These are phyloP conservation scores for Agriopis marginaria DNA, from an alignment of 2,888 invertebrate species.

Conservation along the genomic window DNA sequence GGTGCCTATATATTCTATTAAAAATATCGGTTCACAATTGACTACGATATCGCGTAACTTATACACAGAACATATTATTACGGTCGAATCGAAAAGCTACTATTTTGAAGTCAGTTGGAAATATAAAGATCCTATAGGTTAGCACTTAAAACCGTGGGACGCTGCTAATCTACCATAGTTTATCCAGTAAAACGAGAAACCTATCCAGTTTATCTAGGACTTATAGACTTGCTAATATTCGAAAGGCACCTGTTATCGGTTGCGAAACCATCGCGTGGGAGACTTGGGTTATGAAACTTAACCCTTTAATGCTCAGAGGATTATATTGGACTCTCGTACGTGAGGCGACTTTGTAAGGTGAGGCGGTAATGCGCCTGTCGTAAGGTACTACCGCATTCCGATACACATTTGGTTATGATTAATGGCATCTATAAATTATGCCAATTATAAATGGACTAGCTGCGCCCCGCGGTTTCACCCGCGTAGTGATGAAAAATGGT, in stretches of 20 bases:
- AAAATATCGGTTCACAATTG: no score
- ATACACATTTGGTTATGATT: slow-evolving; percentile 22
- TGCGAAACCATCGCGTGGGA: slow-evolving; percentile 45
- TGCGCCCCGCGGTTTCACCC: no score
- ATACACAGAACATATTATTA: no score
- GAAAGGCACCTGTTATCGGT: slow-evolving; percentile 48
- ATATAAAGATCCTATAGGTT: no score
- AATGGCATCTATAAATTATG: slow-evolving; percentile 4
- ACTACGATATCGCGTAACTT: no score
- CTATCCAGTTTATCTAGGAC: slow-evolving; percentile 22
- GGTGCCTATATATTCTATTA: no score
- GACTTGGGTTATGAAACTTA: slow-evolving; percentile 37
- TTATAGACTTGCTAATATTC: slow-evolving; percentile 49
- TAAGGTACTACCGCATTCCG: slow-evolving; percentile 27
- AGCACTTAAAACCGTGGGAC: no score
- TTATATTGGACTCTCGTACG: slow-evolving; percentile 21
- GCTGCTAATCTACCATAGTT: not conserved
- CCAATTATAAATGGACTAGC: no score
- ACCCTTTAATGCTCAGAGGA: slow-evolving; percentile 53
- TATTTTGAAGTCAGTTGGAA: no score
- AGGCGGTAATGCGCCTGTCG: slow-evolving; percentile 2
- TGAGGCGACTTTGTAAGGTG: slow-evolving; percentile 11
- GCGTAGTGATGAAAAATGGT: no score
- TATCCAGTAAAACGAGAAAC: not conserved
- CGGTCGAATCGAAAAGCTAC: no score